Conservation (phyloP, 2,888 invertebrate genomes). For the Parnassius smintheus region DNA sequence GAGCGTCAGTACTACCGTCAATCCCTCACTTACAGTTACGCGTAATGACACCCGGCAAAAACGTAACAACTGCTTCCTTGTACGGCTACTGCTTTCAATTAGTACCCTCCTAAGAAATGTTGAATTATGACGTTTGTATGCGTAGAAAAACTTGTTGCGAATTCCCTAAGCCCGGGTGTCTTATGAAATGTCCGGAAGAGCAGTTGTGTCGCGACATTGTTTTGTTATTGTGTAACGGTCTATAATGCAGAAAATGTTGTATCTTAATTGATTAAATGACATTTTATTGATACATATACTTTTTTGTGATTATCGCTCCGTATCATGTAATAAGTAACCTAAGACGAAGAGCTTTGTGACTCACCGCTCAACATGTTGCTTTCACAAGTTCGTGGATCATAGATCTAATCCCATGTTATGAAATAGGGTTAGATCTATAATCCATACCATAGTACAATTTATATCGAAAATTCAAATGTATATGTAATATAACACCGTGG, state of each 20-base stretch:
- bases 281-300: conserved; percentile 11
- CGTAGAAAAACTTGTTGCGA: conserved; percentile 30
- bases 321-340: neutral
- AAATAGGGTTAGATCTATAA: too few relatives aligned
- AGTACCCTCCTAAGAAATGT: conserved; percentile 36
- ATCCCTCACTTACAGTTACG: conserved; percentile 38
- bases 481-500: too few relatives aligned
- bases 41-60: conserved; percentile 39
- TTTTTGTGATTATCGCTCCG: neutral
- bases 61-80: conserved; percentile 35
- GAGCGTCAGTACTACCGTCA: conserved; percentile 31
- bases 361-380: too few relatives aligned
- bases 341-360: neutral
- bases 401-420: too few relatives aligned
- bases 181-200: conserved; percentile 41
- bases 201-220: conserved; percentile 35
- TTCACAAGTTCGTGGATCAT: too few relatives aligned
- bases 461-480: too few relatives aligned
- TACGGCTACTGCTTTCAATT: conserved; percentile 38
- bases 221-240: conserved; percentile 12
- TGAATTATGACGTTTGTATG: conserved; percentile 42
- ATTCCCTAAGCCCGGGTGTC: conserved; percentile 35
- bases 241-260: conserved; percentile 1
- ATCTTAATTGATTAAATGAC: conserved; percentile 12
- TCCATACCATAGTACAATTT: too few relatives aligned